Percentiles rank a stretch among this genome's conserved stretches.
Conservation (phyloP, 2,113 vertebrate species). For the Patagioenas fasciata region DNA sequence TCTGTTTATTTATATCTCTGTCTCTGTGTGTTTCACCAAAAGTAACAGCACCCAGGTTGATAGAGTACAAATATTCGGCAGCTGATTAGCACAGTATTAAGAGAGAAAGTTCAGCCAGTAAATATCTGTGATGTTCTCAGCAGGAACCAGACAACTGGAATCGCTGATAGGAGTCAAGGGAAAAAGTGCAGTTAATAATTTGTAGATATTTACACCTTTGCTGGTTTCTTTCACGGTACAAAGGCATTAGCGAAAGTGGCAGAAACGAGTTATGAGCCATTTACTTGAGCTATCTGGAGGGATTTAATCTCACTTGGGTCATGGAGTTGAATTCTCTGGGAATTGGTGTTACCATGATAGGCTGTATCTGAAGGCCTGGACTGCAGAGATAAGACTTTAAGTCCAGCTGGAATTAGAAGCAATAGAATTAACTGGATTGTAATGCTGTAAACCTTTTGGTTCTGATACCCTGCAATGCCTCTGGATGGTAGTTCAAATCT, state of each 20-base stretch:
- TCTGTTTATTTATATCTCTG: background rate
- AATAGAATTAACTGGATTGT: conserved; percentile 70
- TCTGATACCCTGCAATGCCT: conserved; percentile 57
- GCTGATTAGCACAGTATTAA: background rate
- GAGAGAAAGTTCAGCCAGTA: background rate
- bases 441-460: conserved; percentile 65
- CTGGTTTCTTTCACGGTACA: conserved; percentile 54
- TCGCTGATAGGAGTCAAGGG: background rate
- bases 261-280: conserved; percentile 69
- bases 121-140: conserved; percentile 13
- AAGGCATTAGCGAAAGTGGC: conserved; percentile 76
- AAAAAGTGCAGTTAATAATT: conserved; percentile 57
- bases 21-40: background rate
- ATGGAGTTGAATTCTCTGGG: conserved; percentile 66
- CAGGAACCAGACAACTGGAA: background rate
- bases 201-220: conserved; percentile 69
- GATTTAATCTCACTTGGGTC: conserved; percentile 76
- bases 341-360: conserved; percentile 71
- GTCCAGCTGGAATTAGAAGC: conserved; percentile 72
- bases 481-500: conserved; percentile 59
- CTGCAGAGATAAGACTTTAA: conserved; percentile 77
- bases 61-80: background rate
- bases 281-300: conserved; percentile 73
- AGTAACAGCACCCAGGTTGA: background rate
- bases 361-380: conserved; percentile 73